Evolutionary conservation across 2,113 vertebrate species (phyloP), one percentile per base, ranked within the genome.

Genomic region (Astur gentilis): DNA sequence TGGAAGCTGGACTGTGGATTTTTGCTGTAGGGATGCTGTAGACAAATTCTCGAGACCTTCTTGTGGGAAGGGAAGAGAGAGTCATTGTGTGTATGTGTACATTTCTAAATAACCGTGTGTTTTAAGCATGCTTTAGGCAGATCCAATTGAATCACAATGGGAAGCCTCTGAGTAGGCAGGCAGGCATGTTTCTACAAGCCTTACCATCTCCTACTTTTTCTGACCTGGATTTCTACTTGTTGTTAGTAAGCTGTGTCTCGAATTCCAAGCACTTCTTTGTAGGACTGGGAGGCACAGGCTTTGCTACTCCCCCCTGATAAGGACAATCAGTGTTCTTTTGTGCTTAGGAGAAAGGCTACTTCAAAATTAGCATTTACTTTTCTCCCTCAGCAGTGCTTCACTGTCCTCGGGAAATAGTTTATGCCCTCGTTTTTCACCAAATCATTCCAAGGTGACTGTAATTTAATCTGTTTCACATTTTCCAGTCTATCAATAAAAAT

Each of bases 211-310:
- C 69, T 94, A 6, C 83, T 91, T 92, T 71, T 95, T 87, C 86
- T 96, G 91, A 95, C 95, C 95, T 95, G 87, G 67, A 83, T 95
- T 96, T 97, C 93, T 84, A 6, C 78, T 89, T 76, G 32, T 52
- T 60, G 31, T 52, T 64, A 27, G 60, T 78, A 40, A 65, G 61
- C 82, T 76, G 34, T 44, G 72, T 90, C 94, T 95, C 57, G 1
- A 75, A 90, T 96, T 96, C 88, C 80, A 62, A 49, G 60, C 61
- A 10, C 72, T 73, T 40, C 83, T 92, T 86, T 94, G 88, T 86
- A 40, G 79, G 60, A 65, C 64, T 75, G 67, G 38, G 58, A 85
- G 85, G 75, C 73, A 80, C 73, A 80, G 72, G 85, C 90, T 94
- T 89, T 96, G 87, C 67, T 82, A 4, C 93, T 96, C 44, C 87